Conservation (phyloP, 2,113 vertebrate species). For the Platysternon megacephalum region DNA sequence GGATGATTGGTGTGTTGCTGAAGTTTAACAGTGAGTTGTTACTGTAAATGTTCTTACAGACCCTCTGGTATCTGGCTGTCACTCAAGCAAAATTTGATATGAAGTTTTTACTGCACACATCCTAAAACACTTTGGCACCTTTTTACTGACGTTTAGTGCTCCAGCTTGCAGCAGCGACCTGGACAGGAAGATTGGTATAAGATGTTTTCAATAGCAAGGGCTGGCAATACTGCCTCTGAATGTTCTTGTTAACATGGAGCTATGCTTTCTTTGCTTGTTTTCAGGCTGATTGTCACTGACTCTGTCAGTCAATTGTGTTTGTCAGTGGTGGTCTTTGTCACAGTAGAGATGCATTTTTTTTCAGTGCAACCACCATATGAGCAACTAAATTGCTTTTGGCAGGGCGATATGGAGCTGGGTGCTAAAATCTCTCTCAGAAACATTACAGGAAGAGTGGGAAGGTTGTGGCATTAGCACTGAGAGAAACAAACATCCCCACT, state of each 20-base stretch:
- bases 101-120: neutral
- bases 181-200: neutral
- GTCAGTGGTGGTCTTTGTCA: neutral
- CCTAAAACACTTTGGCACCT: neutral
- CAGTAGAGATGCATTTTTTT: neutral
- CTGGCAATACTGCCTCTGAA: neutral
- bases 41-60: neutral
- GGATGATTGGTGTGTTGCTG: neutral
- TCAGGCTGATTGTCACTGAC: neutral
- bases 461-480: rapidly evolving
- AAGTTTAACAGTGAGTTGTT: neutral
- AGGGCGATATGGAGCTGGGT: neutral
- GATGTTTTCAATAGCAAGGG: neutral
- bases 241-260: neutral
- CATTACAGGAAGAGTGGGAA: neutral
- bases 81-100: neutral
- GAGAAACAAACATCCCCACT: rapidly evolving
- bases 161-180: neutral
- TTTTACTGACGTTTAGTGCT: neutral
- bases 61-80: neutral
- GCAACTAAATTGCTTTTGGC: neutral
- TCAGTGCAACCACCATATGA: neutral
- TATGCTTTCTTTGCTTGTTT: neutral
- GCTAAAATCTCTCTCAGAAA: rapidly evolving
- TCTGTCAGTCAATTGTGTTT: neutral